A percentile compares a stretch with the other conserved stretches of the same genome.
phyloP scores from a whole-genome alignment of 2,113 vertebrate genomes.

The Varanus komodoensis region DNA sequence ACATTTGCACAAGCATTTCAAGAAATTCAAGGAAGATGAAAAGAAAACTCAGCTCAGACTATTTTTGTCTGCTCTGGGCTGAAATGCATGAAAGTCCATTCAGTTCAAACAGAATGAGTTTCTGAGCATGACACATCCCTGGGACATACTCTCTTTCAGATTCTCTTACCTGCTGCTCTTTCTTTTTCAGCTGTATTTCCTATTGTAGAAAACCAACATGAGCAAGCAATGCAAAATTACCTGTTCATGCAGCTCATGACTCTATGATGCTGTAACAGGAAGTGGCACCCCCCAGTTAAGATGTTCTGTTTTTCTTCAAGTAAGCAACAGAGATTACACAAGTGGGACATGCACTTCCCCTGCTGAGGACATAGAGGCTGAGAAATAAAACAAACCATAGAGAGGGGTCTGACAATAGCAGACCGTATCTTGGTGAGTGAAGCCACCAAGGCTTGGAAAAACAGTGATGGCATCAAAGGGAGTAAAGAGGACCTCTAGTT shows the following conservation, averaged over 20 bases:
- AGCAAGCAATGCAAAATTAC: neutral
- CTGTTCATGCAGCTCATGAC: neutral
- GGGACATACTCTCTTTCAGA: neutral
- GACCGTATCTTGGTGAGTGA: neutral
- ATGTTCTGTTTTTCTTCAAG: neutral
- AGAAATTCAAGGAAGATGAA: no score
- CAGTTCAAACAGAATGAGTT: no score
- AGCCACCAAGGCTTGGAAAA: neutral
- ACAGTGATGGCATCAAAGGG: neutral
- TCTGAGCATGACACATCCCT: no score
- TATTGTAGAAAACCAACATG: neutral
- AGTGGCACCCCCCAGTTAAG: neutral
- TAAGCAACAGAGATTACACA: neutral
- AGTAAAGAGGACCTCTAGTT: neutral
- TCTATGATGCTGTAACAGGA: neutral
- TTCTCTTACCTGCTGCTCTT: neutral
- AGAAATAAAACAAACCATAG: neutral
- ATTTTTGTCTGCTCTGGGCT: no score
- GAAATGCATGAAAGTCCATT: no score
- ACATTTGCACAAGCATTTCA: no score
- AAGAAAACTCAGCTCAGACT: no score
- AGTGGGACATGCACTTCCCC: neutral
- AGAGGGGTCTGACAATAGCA: neutral
- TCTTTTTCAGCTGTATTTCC: neutral
- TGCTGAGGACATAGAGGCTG: neutral